Percentiles rank a stretch among this genome's conserved stretches.
These are phyloP conservation scores for Spicauda simplicius DNA, from an alignment of 2,888 invertebrate species.

Conservation along the genomic window DNA sequence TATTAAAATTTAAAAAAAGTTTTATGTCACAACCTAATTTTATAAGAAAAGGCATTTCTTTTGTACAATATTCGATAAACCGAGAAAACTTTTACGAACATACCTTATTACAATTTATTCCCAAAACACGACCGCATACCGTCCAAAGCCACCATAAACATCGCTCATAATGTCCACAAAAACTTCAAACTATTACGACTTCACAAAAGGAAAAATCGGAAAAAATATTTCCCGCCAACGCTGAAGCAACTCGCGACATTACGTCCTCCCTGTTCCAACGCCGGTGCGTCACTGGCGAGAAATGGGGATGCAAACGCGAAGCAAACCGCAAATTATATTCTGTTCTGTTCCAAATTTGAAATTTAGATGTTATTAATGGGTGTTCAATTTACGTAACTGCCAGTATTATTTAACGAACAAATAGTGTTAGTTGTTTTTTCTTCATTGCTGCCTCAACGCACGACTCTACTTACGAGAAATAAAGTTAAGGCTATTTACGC, in stretches of 20 bases:
- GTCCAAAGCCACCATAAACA: constrained; percentile 16
- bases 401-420: background rate
- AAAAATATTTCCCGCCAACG: constrained; percentile 57
- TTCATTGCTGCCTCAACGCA: no score
- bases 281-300: constrained; percentile 58
- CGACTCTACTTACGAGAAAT: no score
- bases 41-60: no score
- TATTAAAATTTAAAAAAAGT: no score
- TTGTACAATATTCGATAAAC: no score
- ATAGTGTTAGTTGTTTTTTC: no score
- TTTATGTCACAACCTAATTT: no score
- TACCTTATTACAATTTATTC: constrained; percentile 2
- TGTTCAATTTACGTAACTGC: background rate
- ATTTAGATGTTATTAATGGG: constrained; percentile 28
- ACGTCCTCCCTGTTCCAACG: constrained; percentile 52
- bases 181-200: constrained; percentile 4
- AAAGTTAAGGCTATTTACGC: no score
- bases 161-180: constrained; percentile 21
- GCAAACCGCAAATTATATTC: constrained; percentile 54
- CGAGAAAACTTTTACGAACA: background rate
- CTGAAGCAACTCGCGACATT: constrained; percentile 41
- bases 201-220: constrained; percentile 32
- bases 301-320: constrained; percentile 44
- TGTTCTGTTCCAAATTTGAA: constrained; percentile 57
- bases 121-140: background rate